Evolutionary conservation across 2,797 vertebrate genomes (phyloP).

Genomic region (Thaleichthys pacificus): DNA sequence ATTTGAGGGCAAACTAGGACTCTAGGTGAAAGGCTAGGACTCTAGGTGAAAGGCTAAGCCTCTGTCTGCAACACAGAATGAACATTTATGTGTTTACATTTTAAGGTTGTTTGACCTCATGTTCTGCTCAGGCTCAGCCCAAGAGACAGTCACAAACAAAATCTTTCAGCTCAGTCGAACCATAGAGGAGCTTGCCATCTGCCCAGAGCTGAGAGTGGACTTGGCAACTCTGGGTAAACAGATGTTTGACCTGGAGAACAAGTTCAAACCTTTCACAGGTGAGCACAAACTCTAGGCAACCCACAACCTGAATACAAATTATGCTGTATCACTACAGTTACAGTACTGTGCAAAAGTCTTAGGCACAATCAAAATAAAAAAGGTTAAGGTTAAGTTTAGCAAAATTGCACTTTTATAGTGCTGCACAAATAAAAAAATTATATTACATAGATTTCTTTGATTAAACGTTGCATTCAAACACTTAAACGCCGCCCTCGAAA

Average conservation of each 20-base stretch:
- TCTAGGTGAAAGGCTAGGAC: not conserved
- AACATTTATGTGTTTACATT: not conserved
- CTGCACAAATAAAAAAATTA: no score
- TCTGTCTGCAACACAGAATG: not conserved
- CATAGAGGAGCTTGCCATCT: constrained; percentile 93
- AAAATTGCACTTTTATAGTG: no score
- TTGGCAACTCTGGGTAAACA: constrained; percentile 89
- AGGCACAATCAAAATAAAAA: no score
- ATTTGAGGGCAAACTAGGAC: not conserved
- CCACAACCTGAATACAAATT: not conserved
- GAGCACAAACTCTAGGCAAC: constrained; percentile 17
- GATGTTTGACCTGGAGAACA: constrained; percentile 93
- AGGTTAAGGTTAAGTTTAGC: no score
- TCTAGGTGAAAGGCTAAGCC: not conserved
- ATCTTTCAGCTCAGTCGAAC: constrained; percentile 96
- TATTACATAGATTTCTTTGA: no score
- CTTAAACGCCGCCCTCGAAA: no score
- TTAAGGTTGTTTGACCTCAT: not conserved
- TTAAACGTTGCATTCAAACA: no score
- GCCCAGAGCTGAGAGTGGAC: constrained; percentile 89
- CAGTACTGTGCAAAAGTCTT: no score
- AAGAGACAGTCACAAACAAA: constrained; percentile 85
- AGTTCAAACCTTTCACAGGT: constrained; percentile 98
- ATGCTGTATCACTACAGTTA: not conserved
- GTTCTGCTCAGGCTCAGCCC: constrained; percentile 83